Base-by-base conservation (phyloP, 2,888 invertebrate genomes). In the Stenchaetothrips biformis region DNA sequence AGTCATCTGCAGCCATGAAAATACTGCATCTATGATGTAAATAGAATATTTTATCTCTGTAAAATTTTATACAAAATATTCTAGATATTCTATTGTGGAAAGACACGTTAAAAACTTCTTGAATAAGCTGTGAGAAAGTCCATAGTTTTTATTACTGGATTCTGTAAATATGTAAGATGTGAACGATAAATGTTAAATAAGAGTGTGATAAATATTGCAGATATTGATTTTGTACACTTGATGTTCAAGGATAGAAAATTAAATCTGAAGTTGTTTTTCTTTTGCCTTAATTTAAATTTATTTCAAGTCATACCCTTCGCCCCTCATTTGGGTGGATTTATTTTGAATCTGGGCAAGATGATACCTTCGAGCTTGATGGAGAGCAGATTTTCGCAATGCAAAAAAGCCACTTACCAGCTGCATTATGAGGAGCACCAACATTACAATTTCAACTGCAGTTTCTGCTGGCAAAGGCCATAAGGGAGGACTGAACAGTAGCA, bases 401-500 rank as follows among this genome's bases (percentile, higher is more conserved):
- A 74, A 74, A 74, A 74, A 74, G 21, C 67, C 67, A 9, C 21
- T 74, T 21, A 7, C 11, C 11, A 74, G 25, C 25, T 74, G 67
- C 0, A 25, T 25, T 11, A 74, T 0, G 4, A 74, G 67, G 25
- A 74, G 67, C 4, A 11, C 67, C 25, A 74, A 82, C 78, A 82
- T 81, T 25, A 82, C 81, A 48, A 47, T 77, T 78, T 83, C 83
- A 27, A 83, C 77, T 25, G 82, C 18, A 47, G 81, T 81, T 77
- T 83, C 83, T 27, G 82, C 77, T 16, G 82, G 13, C 47, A 81
- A 81, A 7, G 82, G 80, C 21, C 81, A 80, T 77, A 82, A 79
- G 47, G 82, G 81, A 16, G 82, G 59, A 48, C 81, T 82, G 25
- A 83, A 89, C 37, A 94, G 87, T 59, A 97, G 89, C 84, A 95